These are phyloP conservation scores for Ganaspis brasiliensis DNA, from an alignment of 2,888 invertebrate genomes.

Conservation along the genomic window DNA sequence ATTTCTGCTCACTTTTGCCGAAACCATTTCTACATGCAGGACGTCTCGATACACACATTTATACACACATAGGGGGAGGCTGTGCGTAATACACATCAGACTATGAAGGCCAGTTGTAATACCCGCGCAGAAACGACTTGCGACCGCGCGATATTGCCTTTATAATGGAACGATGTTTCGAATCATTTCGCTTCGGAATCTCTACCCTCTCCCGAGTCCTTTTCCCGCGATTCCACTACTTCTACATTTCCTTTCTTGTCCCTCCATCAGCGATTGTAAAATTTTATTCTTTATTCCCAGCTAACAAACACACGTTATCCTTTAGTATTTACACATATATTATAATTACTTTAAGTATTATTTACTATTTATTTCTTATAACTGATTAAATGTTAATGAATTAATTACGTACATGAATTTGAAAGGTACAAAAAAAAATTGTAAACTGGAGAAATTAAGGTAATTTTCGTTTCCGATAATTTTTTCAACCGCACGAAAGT, in stretches of 20 bases:
- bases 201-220: constrained; percentile 56
- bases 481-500: constrained; percentile 8
- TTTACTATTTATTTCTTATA: too few species aligned
- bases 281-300: neutral
- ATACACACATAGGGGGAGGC: neutral
- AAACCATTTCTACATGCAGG: constrained; percentile 66
- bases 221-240: constrained; percentile 60
- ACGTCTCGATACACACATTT: constrained; percentile 59
- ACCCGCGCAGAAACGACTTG: constrained; percentile 60
- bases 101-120: constrained; percentile 72
- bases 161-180: constrained; percentile 72
- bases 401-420: too few species aligned
- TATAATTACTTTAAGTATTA: too few species aligned
- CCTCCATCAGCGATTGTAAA: neutral
- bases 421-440: too few species aligned
- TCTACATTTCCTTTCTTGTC: constrained; percentile 48
- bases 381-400: too few species aligned
- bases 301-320: too few species aligned
- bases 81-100: constrained; percentile 74
- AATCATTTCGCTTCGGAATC: constrained; percentile 65
- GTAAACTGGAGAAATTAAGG: too few species aligned
- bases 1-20: constrained; percentile 68
- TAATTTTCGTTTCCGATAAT: too few species aligned
- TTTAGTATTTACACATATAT: too few species aligned
- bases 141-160: constrained; percentile 71